A percentile compares a stretch with the other conserved stretches of the same genome.
Evolutionary conservation across 2,888 invertebrate genomes (phyloP).

Genomic region (Mesorhabditis sp.): DNA sequence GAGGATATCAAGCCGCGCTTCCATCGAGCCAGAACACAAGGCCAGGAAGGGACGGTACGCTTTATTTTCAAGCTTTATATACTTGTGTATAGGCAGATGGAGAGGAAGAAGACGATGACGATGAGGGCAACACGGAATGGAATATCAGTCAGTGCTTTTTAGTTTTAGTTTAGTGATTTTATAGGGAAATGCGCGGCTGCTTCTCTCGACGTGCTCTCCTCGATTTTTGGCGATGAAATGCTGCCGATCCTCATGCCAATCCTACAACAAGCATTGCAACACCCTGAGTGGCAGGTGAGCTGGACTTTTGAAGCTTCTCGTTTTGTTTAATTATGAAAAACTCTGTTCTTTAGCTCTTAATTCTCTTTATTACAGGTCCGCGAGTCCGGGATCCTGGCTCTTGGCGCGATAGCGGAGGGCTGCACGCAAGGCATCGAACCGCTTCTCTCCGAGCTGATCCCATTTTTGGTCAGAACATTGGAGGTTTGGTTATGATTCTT

Average conservation of each 20-base stretch:
- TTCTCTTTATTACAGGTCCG: conserved; percentile 63
- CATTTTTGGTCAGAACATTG: conserved; percentile 86
- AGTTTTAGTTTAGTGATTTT: conserved; percentile 11
- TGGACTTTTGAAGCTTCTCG: background rate
- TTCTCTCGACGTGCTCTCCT: conserved; percentile 90
- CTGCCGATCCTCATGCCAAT: conserved; percentile 90
- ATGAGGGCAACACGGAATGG: conserved; percentile 90
- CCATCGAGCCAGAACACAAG: conserved; percentile 64
- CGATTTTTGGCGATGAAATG: conserved; percentile 90
- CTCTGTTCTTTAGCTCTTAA: conserved; percentile 1
- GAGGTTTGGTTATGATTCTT: conserved; percentile 62
- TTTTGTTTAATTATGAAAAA: conserved; percentile 6
- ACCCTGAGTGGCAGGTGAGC: conserved; percentile 84
- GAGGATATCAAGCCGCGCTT: conserved; percentile 95
- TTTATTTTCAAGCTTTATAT: background rate
- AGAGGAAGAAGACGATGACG: conserved; percentile 70
- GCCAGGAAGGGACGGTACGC: background rate
- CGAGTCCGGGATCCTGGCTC: conserved; percentile 84
- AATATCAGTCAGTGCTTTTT: conserved; percentile 70
- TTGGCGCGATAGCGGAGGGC: conserved; percentile 83
- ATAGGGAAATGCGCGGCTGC: conserved; percentile 93
- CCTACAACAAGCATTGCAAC: conserved; percentile 90
- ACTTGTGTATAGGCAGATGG: conserved; percentile 38
- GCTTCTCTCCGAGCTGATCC: conserved; percentile 90
- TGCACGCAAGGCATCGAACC: conserved; percentile 94